Percentiles rank a stretch among this genome's conserved stretches.
phyloP scores from a whole-genome alignment of 1,140 invertebrate species.

The Oreohelix idahoensis region DNA sequence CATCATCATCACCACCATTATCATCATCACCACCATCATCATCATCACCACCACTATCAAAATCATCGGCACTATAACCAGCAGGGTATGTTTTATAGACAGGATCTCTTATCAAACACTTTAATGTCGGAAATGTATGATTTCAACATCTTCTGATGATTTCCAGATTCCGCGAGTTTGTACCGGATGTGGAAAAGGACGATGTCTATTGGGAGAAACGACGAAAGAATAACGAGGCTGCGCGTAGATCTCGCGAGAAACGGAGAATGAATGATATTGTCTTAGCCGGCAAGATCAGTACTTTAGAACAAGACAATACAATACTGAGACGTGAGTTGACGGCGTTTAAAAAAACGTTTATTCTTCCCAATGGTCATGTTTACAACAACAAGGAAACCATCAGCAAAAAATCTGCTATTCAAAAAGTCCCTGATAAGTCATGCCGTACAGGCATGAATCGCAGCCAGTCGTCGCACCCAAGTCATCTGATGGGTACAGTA shows the following conservation, averaged over 20 bases:
- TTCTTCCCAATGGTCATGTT: slow-evolving; percentile 76
- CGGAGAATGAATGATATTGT: slow-evolving; percentile 97
- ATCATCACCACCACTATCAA: too few relatives aligned
- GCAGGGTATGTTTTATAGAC: too few relatives aligned
- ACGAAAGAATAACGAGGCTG: slow-evolving; percentile 95
- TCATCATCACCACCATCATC: too few relatives aligned
- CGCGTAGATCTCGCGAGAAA: slow-evolving; percentile 94
- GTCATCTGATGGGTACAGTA: not conserved
- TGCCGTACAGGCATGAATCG: not conserved
- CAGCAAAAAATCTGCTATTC: not conserved
- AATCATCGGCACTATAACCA: too few relatives aligned
- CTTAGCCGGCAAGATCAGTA: slow-evolving; percentile 91
- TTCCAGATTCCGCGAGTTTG: slow-evolving; percentile 85
- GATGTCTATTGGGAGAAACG: slow-evolving; percentile 97
- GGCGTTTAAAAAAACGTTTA: slow-evolving; percentile 93
- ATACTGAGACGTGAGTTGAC: slow-evolving; percentile 91
- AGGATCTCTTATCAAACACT: too few relatives aligned
- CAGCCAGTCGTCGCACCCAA: not conserved
- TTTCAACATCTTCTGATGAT: too few relatives aligned
- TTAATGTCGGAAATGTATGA: too few relatives aligned
- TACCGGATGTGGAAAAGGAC: slow-evolving; percentile 96
- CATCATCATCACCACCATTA: too few relatives aligned
- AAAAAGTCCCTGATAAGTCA: not conserved
- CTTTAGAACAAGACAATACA: slow-evolving; percentile 95
- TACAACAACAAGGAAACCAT: slow-evolving; percentile 36